These are phyloP conservation scores for Siniperca obscura DNA, from an alignment of 2,797 vertebrate genomes.

Conservation along the genomic window DNA sequence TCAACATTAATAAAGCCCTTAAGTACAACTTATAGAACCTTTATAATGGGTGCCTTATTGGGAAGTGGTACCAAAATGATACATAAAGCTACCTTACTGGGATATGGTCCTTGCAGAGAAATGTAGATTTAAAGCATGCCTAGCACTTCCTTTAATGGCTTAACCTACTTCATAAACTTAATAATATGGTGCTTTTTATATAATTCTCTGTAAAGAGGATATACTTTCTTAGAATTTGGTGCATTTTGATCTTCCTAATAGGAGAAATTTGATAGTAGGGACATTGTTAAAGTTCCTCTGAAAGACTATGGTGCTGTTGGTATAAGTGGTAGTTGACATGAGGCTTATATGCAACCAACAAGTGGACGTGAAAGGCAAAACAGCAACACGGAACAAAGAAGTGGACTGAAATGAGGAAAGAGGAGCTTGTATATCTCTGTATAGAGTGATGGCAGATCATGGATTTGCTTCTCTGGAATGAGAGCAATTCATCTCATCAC, in stretches of 20 bases:
- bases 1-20: background rate
- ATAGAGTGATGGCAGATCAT: constrained; percentile 37
- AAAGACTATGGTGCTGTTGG: constrained; percentile 43
- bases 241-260: constrained; percentile 70
- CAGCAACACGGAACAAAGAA: constrained; percentile 26
- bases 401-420: constrained; percentile 30
- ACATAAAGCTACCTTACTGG: constrained; percentile 49
- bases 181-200: constrained; percentile 57
- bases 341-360: constrained; percentile 25
- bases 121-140: constrained; percentile 64
- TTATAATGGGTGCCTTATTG: constrained; percentile 3
- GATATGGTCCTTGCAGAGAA: constrained; percentile 64
- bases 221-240: constrained; percentile 51
- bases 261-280: constrained; percentile 67
- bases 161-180: constrained; percentile 58
- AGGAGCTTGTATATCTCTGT: constrained; percentile 31
- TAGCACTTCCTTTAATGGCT: constrained; percentile 71
- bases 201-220: constrained; percentile 66
- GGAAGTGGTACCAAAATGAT: constrained; percentile 36
- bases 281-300: constrained; percentile 69
- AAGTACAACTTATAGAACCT: background rate
- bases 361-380: constrained; percentile 26
- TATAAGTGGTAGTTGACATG: constrained; percentile 16
- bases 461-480: constrained; percentile 33
- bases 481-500: constrained; percentile 35